phyloP scores from a whole-genome alignment of 2,888 invertebrate species.

The Nudaria mundana region DNA sequence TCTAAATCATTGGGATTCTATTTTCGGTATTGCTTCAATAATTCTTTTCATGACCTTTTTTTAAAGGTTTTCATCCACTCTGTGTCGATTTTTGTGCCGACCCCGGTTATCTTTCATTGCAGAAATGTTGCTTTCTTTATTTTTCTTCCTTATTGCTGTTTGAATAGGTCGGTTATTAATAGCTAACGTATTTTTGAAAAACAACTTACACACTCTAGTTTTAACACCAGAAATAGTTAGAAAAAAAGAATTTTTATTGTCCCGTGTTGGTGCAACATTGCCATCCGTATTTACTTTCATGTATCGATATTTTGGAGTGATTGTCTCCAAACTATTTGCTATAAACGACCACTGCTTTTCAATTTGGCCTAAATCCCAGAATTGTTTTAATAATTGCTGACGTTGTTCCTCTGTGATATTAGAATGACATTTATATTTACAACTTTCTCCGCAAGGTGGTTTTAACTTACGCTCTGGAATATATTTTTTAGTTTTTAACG shows the following conservation, averaged over 20 bases:
- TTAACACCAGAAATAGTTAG: slow-evolving; percentile 8
- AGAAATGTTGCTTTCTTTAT: slow-evolving; percentile 21
- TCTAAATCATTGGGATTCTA: slow-evolving; percentile 22
- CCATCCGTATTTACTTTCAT: slow-evolving; percentile 8
- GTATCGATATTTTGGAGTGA: slow-evolving; percentile 6
- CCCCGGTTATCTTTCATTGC: slow-evolving; percentile 21
- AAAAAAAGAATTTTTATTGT: slow-evolving; percentile 11
- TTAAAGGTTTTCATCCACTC: slow-evolving; percentile 9
- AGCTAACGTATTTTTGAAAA: slow-evolving; percentile 16
- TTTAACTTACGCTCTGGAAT: slow-evolving; percentile 1
- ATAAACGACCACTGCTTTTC: slow-evolving; percentile 4
- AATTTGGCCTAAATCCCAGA: slow-evolving; percentile 8
- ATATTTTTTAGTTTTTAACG: slow-evolving; percentile 3
- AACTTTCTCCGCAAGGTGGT: slow-evolving; percentile 7
- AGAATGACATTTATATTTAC: slow-evolving; percentile 8
- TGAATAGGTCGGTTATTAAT: slow-evolving; percentile 18
- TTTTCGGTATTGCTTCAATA: slow-evolving; percentile 13
- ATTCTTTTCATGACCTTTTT: slow-evolving; percentile 1
- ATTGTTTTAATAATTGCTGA: slow-evolving; percentile 4
- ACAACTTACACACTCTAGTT: slow-evolving; percentile 15
- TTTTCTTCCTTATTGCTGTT: slow-evolving; percentile 22
- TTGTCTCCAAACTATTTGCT: slow-evolving; percentile 1
- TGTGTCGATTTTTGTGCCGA: slow-evolving; percentile 2
- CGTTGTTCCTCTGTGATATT: slow-evolving; percentile 7
- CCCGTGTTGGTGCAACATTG: slow-evolving; percentile 4